A percentile compares a stretch with the other conserved stretches of the same genome.
These are phyloP conservation scores for Cyanoderma ruficeps DNA, from an alignment of 2,113 vertebrate species.

Conservation along the genomic window DNA sequence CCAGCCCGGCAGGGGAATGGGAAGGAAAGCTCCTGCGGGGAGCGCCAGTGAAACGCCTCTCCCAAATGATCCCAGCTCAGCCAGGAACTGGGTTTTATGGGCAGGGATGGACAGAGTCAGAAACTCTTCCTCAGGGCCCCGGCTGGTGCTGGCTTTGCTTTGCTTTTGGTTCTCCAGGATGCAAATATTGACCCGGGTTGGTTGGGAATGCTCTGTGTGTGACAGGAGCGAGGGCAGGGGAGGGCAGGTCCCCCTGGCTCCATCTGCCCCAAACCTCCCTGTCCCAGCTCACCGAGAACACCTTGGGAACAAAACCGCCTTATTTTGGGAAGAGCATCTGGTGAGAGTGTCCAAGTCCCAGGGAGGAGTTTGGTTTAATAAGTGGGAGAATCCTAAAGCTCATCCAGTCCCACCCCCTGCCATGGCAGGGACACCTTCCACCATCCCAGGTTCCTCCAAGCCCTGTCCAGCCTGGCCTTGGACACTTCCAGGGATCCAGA, in stretches of 20 bases:
- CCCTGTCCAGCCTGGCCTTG: accelerated
- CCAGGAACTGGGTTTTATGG: background rate
- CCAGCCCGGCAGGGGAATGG: background rate
- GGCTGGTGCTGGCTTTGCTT: background rate
- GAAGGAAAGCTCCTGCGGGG: accelerated
- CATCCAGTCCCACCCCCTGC: background rate
- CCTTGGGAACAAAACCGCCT: background rate
- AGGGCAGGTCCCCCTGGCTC: background rate
- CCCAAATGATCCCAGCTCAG: background rate
- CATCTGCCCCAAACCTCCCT: background rate
- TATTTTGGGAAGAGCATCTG: background rate
- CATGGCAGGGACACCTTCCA: background rate
- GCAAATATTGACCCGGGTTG: background rate
- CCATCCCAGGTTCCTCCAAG: accelerated
- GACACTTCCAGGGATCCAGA: background rate
- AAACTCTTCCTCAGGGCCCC: background rate
- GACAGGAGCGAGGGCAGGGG: accelerated
- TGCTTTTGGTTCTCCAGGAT: background rate
- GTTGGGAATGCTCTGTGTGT: background rate
- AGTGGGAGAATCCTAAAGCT: background rate
- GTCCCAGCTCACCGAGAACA: background rate
- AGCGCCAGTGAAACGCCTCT: background rate
- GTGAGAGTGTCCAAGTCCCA: accelerated
- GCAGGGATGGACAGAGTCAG: background rate
- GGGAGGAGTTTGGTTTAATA: background rate